Evolutionary conservation across 2,113 vertebrate genomes (phyloP), one percentile per base, ranked within the genome.

Genomic region (Dicentrarchus labrax): DNA sequence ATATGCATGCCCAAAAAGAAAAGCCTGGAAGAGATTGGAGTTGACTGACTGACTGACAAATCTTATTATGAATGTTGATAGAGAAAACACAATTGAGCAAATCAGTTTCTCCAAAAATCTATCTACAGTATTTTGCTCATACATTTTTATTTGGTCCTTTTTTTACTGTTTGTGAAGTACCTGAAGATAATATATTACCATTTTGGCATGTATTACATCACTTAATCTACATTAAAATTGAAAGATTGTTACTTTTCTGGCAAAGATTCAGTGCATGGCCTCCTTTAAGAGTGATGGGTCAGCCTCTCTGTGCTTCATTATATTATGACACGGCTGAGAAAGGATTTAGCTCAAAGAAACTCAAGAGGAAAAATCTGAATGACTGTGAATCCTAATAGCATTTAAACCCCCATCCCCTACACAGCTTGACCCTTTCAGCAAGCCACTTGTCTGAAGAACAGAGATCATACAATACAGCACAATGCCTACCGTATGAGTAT

Each of bases 341-440:
- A 51, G 54, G 54, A 82, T 91, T 86, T 81, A 83, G 61, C 67
- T 56, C 36, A 69, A 39, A 78, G 60, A 68, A 68, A 82, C 72
- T 86, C 12, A 13, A 82, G 43, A 75, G 60, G 47, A 80, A 45
- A 88, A 80, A 56, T 79, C 22, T 36, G 67, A 88, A 78, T 45
- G 56, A 24, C 39, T 22, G 16, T 43, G 48, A 78, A 78, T 74
- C 21, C 47, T 67, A 69, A 83, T 67, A 68, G 68, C 39, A 78
- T 82, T 86, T 78, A 69, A 84, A 75, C 65, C 61, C 54, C 73
- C 54, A 17, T 45, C 43, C 59, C 43, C 22, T 45, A 30, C 82
- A 67, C 56, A 76, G 48, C 83, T 73, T 86, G 56, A 92, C 70
- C 72, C 50, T 79, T 88, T 87, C 72, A 89, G 61, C 24, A 53